Evolutionary conservation across 2,113 vertebrate genomes (phyloP), one percentile per base, ranked within the genome.

Genomic region (Canis aureus): DNA sequence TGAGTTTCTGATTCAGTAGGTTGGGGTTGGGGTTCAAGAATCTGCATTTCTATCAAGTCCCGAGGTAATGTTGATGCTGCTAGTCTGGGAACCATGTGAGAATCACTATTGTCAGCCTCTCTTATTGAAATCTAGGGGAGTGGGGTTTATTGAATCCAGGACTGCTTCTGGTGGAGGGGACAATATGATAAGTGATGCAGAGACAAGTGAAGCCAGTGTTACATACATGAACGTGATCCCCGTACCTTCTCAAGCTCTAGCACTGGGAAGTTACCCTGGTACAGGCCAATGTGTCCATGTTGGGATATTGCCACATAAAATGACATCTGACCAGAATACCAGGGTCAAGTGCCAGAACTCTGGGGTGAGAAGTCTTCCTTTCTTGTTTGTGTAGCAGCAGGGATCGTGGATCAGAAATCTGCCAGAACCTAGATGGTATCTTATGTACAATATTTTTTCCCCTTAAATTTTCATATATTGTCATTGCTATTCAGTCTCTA

Each of bases 401-500:
- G 25, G 67, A 67, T 74, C 20, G 15, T 55, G 19, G 35, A 66
- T 84, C 76, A 66, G 22, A 76, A 74, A 73, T 32, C 22, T 71
- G 27, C 35, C 15, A 84, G 64, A 43, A 57, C 12, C 3, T 83
- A 23, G 71, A 32, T 17, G 59, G 16, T 60, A 35, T 57, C 10
- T 15, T 15, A 6, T 8, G 16, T n/a, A 20, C 3, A 6, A 12
- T 67, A 73, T 25, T n/a, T 43, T 35, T 49, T 27, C 49, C 25
- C 79, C 23, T 59, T 94, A 9, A 62, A 66, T 23, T 91, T 76
- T 89, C 79, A 87, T 71, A 64, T 2, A 53, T 11, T 93, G 81
- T 38, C 38, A 73, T 91, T 97, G 64, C 59, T 89, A 89, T 91
- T 91, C 79, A 25, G 20, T 51, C 9, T 43, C 82, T 89, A 15